Conservation (phyloP, 2,797 vertebrate species). For the Acropternis orthonyx region DNA sequence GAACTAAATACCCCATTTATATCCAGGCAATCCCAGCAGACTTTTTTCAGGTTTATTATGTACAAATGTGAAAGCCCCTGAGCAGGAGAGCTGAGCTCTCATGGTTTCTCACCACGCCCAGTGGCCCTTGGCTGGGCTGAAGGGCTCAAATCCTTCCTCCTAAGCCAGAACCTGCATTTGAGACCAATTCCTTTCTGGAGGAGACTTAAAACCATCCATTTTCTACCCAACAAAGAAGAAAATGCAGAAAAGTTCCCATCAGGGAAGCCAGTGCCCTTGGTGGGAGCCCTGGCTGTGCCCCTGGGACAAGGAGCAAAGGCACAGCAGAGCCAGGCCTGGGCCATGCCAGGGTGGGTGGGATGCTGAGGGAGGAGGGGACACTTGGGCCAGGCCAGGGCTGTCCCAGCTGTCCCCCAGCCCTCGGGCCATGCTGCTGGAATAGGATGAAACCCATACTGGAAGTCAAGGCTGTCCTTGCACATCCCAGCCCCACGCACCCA, state of each 20-base stretch:
- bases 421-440: fast-evolving
- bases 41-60: background rate
- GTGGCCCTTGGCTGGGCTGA: background rate
- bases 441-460: background rate
- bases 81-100: background rate
- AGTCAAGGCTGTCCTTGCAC: background rate
- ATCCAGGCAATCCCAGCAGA: background rate
- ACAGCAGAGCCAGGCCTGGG: background rate
- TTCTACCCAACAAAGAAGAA: background rate
- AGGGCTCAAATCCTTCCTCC: background rate
- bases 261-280: fast-evolving
- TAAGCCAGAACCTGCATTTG: background rate
- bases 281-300: background rate
- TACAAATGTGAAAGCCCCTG: background rate
- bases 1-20: background rate
- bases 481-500: background rate
- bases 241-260: fast-evolving
- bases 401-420: background rate
- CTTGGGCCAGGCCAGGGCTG: background rate
- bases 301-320: background rate
- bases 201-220: background rate
- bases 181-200: background rate
- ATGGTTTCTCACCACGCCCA: fast-evolving
- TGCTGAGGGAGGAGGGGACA: fast-evolving
- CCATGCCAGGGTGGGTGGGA: background rate